Base-by-base conservation (phyloP, 1,140 invertebrate genomes). In the Dendrolimus kikuchii region DNA sequence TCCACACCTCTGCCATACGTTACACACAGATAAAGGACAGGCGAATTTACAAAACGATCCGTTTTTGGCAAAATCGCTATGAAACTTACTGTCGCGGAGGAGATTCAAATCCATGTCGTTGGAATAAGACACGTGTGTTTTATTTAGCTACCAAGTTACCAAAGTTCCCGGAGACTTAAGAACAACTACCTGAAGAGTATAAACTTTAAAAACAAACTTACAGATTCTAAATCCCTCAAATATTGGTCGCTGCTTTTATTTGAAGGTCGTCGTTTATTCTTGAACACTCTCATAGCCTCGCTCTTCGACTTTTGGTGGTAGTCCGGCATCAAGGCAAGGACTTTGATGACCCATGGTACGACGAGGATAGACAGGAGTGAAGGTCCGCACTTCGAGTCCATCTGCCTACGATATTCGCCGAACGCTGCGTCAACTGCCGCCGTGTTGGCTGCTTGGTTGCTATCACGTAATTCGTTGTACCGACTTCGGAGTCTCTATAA, bases 341-440 rank as follows among this genome's bases (percentile, higher is more conserved):
- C 50, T n/a, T 51, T 51, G 4, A 51, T 38, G 7, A 51, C 4
- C 50, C 50, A 51, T 36, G 50, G 50, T 36, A 51, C 41, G 4
- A 51, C 38, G 5, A 51, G 36, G 7, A 51, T 36, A 7, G 41
- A 44, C 40, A 51, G 41, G 7, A 51, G 23, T 7, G 50, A 51
- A 6, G 50, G 50, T 42, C 39, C 45, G 37, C 50, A 51, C 4
- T 51, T 51, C 40, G 10, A 7, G 40, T 51, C 50, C 50, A 51
- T 51, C 7, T n/a, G 8, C 41, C 50, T 51, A 9, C 50, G 38
- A 38, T 51, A 51, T 6, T 51, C 40, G 42, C 39, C 38, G 42
- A 44, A 51, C 3, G 50, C 41, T 8, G 45, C 50, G 4, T 37
- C 41, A 36, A 45, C 50, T 9, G 50, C 50, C 7, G 7, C 6